Percentiles rank a stretch among this genome's conserved stretches.
phyloP scores from a whole-genome alignment of 2,888 invertebrate genomes.

The Oscheius sp. region DNA sequence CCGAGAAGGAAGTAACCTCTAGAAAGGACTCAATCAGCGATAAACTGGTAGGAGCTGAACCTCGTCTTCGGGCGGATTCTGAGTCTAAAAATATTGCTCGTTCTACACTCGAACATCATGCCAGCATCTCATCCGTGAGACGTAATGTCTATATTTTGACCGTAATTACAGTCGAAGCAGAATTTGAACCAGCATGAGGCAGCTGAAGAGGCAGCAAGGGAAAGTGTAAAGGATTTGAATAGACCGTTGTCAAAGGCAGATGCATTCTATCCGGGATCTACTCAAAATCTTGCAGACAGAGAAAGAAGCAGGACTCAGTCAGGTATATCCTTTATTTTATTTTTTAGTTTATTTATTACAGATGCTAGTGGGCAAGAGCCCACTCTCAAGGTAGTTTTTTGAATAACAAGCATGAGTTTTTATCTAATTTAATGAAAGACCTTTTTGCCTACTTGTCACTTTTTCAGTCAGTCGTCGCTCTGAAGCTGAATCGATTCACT shows the following conservation, averaged over 20 bases:
- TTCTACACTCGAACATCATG: slow-evolving; percentile 63
- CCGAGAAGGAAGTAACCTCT: slow-evolving; percentile 46
- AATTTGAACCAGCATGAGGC: slow-evolving; percentile 52
- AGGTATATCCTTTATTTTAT: slow-evolving; percentile 3
- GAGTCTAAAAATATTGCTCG: slow-evolving; percentile 52
- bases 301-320: slow-evolving; percentile 46
- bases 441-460: not conserved
- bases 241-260: slow-evolving; percentile 86
- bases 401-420: not conserved
- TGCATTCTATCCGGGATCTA: slow-evolving; percentile 86
- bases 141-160: not conserved
- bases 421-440: not conserved
- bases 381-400: slow-evolving; percentile 7
- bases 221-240: slow-evolving; percentile 64
- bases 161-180: slow-evolving; percentile 12
- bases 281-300: slow-evolving; percentile 73
- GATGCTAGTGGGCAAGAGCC: slow-evolving; percentile 6
- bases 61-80: slow-evolving; percentile 32
- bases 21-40: slow-evolving; percentile 4
- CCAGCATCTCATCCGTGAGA: slow-evolving; percentile 12
- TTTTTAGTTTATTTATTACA: too few species aligned
- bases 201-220: slow-evolving; percentile 57
- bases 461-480: slow-evolving; percentile 18
- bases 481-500: not conserved
- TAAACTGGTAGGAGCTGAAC: not conserved